Base-by-base conservation (phyloP, 2,888 invertebrate species). In the Catotricha subobsoleta region DNA sequence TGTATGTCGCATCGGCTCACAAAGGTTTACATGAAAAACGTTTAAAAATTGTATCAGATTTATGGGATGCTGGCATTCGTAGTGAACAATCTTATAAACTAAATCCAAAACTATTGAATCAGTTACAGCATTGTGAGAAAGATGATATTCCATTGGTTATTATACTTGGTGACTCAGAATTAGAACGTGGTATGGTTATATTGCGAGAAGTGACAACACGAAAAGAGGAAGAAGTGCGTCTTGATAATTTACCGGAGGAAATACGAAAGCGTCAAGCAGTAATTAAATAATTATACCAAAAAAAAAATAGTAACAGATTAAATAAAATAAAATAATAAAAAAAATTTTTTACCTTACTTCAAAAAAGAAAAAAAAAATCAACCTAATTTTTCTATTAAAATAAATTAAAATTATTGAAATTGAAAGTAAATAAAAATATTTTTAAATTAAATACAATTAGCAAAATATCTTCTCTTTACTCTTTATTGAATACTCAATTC, bases 61-160 rank as follows among this genome's bases (percentile, higher is more conserved):
- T 99, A 10, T 97, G 97, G 95, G 74, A 83, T 50, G 78, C 79
- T 37, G 82, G 82, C 19, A 75, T 98, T 44, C 91, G 88, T 69
- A 81, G 90, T 3, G 97, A 98, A 61, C 88, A 91, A 51, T 86
- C 92, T 0, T 94, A 92, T 65, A 98, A 97, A 62, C 78, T 79
- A 52, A 97, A 92, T 61, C 90, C 94, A 0, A 98, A 97, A 62
- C 68, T 95, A 48, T 66, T 99, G 48, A 84, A 67, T 2, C 97
- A 98, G 57, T 66, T 98, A 39, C 98, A 99, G 57, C 80, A 92
- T 62, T 97, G 97, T 57, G 98, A 99, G 63, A 88, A 90, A 43
- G 74, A 74, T 46, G 76, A 78, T 2, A 95, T 99, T 51, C 97
- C 98, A 0, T 62, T 90, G 45, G 92, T 83, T 0, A 67, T 95